Conservation (phyloP, 2,113 vertebrate species). For the Cettia cetti region DNA sequence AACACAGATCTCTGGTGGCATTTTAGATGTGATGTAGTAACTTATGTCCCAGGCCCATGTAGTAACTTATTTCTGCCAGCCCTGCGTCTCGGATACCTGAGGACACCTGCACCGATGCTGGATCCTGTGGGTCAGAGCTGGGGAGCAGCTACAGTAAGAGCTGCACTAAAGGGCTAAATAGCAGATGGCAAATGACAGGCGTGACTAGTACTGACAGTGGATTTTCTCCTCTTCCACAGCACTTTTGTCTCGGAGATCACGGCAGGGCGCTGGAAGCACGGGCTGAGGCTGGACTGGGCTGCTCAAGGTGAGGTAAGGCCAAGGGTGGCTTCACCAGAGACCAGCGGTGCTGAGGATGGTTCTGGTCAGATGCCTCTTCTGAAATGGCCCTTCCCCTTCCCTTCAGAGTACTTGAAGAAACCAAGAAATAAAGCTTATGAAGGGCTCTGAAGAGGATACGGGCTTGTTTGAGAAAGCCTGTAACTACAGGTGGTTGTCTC, state of each 20-base stretch:
- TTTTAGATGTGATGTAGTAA: not conserved
- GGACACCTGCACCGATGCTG: not conserved
- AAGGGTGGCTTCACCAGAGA: rapidly evolving
- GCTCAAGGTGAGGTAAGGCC: rapidly evolving
- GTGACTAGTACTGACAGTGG: not conserved
- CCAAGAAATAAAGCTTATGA: not conserved
- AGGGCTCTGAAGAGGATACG: rapidly evolving
- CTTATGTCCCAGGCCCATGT: too few species aligned
- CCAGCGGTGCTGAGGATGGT: rapidly evolving
- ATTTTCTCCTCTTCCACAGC: not conserved
- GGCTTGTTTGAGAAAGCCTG: not conserved
- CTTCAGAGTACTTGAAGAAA: not conserved
- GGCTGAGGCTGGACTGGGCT: rapidly evolving
- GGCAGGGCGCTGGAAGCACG: not conserved
- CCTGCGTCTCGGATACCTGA: not conserved
- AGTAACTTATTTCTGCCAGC: not conserved
- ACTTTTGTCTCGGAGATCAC: rapidly evolving
- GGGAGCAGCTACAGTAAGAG: not conserved
- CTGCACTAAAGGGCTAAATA: not conserved
- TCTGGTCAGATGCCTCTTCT: not conserved
- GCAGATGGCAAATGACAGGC: not conserved
- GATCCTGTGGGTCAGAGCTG: not conserved
- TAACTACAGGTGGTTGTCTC: too few species aligned
- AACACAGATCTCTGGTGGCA: not conserved
- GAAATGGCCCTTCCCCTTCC: not conserved